Evolutionary conservation across 2,113 vertebrate species (phyloP), one percentile per base, ranked within the genome.

Genomic region (Dicrurus megarhynchus): DNA sequence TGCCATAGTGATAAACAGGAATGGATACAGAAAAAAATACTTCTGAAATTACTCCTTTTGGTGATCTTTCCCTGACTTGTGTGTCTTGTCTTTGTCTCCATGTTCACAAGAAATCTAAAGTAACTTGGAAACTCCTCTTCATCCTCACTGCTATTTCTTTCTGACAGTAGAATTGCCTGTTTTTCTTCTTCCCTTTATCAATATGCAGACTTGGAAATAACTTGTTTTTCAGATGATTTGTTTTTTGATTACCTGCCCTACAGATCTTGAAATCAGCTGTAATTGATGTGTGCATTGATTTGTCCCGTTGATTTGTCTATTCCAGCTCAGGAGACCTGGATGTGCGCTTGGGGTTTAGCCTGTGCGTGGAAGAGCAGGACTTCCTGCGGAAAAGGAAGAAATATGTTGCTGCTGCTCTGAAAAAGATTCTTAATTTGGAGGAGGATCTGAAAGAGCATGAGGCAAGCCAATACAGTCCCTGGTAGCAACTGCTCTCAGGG

Each of bases 371-470:
- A 15, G 99, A 99, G 94, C 97, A 98, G 84, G 47, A 93, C 9
- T 99, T 98, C 85, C 94, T 99, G 79, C 20, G 82, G 75, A 98
- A 99, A 96, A 98, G 99, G 95, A 98, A 95, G 85, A 96, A 92
- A 79, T 84, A 98, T 0, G 98, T 98, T 39, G 98, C 98, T 35
- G 61, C 96, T 83, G 97, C 98, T 9, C 80, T 99, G 67, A 98
- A 98, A 93, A 98, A 98, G 71, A 87, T 97, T 52, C 95, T 99
- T 70, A 96, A 98, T 26, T 97, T 99, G 71, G 95, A 97, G 64
- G 94, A 97, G 80, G 96, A 98, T 78, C 96, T 98, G 55, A 75
- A 97, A 46, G 96, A 97, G n/a, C 94, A 98, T 0, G 97, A 98
- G 98, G 98, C 98, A 87, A 83, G 97, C 10, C 47, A 70, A 23